Evolutionary conservation across 2,113 vertebrate species (phyloP), one percentile per base, ranked within the genome.

Genomic region (Lasiurus cinereus): DNA sequence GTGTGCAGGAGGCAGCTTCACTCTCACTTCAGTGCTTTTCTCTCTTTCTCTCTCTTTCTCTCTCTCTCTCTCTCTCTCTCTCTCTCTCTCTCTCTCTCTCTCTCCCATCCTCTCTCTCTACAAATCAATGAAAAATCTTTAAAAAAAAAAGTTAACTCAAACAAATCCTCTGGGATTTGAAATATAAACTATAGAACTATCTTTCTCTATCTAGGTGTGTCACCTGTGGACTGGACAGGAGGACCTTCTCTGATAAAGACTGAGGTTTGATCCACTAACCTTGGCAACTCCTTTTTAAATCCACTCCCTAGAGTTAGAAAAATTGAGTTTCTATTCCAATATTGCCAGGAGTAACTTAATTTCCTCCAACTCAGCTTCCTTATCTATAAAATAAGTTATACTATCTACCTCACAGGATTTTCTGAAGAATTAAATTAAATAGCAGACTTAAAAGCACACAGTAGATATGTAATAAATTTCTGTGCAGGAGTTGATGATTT

Each of bases 241-340:
- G 6, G 4, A 64, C 14, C 5, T 3, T 77, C 36, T 12, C 4
- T 85, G 29, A 70, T 15, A 67, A 88, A 78, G 62, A 15, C 56
- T 79, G 14, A 8, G 46, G 13, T 73, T 5, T 79, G 31, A 84
- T 29, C 36, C 79, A 33, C 11, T 66, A 69, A 36, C 52, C 31
- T 82, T 39, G 33, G 5, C 19, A 43, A 22, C 8, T 67, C 33
- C 43, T 85, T 76, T 94, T 83, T 16, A 90, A 94, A 92, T 84
- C 33, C 4, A 86, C 69, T 84, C 88, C 56, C 50, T 52, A 66
- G 13, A 72, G n/a, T 59, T 43, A 76, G 52, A 76, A 94, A 74
- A 69, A 36, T 5, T 16, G 31, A 15, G 8, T 19, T 74, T 83
- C 16, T 10, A 74, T 73, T 62, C 11, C 27, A 95, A 24, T 14